Base-by-base conservation (phyloP, 2,113 vertebrate species). In the Scolopax mira region DNA sequence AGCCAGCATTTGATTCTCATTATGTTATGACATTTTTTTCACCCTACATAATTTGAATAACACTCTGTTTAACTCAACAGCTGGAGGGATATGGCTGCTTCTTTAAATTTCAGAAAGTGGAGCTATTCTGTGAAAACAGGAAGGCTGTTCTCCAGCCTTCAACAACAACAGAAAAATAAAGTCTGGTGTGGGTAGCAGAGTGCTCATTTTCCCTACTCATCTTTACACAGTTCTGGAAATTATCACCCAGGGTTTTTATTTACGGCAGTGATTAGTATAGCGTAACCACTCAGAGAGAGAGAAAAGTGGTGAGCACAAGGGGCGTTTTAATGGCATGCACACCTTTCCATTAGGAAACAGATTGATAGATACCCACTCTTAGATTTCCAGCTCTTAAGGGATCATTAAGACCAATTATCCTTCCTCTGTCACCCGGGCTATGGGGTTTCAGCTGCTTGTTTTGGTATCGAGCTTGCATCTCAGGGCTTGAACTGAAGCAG, bases 1-100 rank as follows among this genome's bases (percentile, higher is more conserved):
- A 95, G 86, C 84, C 80, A 87, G 72, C 89, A 85, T 97, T 97
- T 96, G 91, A 92, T 96, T 97, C 96, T 97, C 88, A 92, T 98
- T 96, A 96, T 70, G 87, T 90, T 97, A 92, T 61, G 89, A 94
- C 88, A 93, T 95, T 95, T 93, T 96, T 96, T 61, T 73, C 46
- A 84, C 95, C 87, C 80, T 84, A 85, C 71, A 69, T 95, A 95
- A 96, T 97, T 96, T 97, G 82, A 97, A 94, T 96, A 98, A 96
- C 90, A 90, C 92, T 95, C 92, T 94, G 91, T 88, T 96, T 96
- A 97, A 88, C 89, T 95, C 90, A 97, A 82, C 89, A 97, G 94
- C 94, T 93, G 93, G 96, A 96, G 73, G 75, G 79, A 91, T 94
- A 64, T 69, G 87, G 79, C 54, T 75, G 83, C 89, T n/a, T 15